A percentile compares a stretch with the other conserved stretches of the same genome.
Evolutionary conservation across 1,140 invertebrate species (phyloP).

Genomic region (Pogonomyrmex californicus): DNA sequence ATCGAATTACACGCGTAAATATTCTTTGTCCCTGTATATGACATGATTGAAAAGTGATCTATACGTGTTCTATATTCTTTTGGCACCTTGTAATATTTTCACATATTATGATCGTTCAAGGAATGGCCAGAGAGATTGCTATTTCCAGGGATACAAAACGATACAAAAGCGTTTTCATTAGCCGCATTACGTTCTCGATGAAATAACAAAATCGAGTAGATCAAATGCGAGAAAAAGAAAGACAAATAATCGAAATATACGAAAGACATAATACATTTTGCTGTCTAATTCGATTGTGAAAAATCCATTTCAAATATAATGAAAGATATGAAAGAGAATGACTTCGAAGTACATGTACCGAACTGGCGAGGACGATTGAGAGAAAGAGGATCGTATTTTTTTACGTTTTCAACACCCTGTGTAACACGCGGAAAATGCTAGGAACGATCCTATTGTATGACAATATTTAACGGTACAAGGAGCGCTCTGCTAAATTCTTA

Average conservation of each 20-base stretch:
- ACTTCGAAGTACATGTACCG: slow-evolving; percentile 44
- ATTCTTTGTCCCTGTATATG: slow-evolving; percentile 5
- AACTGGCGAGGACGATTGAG: background rate
- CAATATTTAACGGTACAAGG: slow-evolving; percentile 10
- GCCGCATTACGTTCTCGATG: background rate
- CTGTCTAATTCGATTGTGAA: background rate
- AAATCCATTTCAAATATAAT: background rate
- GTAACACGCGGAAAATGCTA: slow-evolving; percentile 36
- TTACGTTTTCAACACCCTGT: slow-evolving; percentile 46
- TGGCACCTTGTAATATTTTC: slow-evolving; percentile 49
- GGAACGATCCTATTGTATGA: slow-evolving; percentile 16
- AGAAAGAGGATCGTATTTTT: slow-evolving; percentile 2
- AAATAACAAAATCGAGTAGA: background rate
- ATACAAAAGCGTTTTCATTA: background rate
- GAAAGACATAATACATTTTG: background rate
- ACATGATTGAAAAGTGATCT: slow-evolving; percentile 39
- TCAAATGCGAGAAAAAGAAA: slow-evolving; percentile 8
- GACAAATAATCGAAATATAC: background rate
- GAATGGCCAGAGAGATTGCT: background rate
- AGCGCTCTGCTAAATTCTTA: background rate
- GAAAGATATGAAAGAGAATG: background rate
- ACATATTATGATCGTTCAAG: slow-evolving; percentile 14
- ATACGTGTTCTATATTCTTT: slow-evolving; percentile 48
- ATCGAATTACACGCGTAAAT: slow-evolving; percentile 17
- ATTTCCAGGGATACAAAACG: background rate